phyloP scores from a whole-genome alignment of 2,113 vertebrate species.

The Patagioenas fasciata region DNA sequence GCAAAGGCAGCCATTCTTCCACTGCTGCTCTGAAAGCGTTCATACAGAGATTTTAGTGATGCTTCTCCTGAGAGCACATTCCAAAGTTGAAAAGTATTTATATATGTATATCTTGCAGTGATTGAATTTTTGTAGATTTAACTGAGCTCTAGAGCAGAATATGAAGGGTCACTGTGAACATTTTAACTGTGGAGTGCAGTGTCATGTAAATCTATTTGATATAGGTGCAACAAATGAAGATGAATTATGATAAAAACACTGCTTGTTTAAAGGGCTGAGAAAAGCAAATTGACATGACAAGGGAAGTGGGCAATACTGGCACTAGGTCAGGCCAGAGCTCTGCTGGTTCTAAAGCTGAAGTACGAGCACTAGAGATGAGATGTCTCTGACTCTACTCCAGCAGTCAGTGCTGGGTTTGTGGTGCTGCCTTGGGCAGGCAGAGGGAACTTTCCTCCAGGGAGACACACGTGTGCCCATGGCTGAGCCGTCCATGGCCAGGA shows the following conservation, averaged over 20 bases:
- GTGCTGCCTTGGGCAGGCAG: accelerated
- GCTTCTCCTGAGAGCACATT: neutral
- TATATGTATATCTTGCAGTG: neutral
- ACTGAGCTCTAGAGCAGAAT: neutral
- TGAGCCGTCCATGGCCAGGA: too few relatives aligned
- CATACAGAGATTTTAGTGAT: neutral
- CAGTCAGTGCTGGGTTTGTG: accelerated
- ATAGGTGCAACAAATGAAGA: neutral
- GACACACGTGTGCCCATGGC: accelerated
- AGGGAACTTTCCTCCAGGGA: neutral
- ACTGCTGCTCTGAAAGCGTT: neutral
- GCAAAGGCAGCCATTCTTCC: neutral
- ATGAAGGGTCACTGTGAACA: neutral
- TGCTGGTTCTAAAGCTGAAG: accelerated
- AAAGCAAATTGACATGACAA: neutral
- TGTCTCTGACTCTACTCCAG: accelerated
- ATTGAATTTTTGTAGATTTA: neutral
- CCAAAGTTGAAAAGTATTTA: neutral
- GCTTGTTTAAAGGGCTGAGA: neutral
- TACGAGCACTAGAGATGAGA: accelerated
- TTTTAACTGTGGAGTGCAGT: neutral
- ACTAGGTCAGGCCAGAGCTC: accelerated
- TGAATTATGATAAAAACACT: neutral
- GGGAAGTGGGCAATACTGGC: accelerated
- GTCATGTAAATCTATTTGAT: neutral